Conservation (phyloP, 2,113 vertebrate species). For the Xiphorhynchus elegans region DNA sequence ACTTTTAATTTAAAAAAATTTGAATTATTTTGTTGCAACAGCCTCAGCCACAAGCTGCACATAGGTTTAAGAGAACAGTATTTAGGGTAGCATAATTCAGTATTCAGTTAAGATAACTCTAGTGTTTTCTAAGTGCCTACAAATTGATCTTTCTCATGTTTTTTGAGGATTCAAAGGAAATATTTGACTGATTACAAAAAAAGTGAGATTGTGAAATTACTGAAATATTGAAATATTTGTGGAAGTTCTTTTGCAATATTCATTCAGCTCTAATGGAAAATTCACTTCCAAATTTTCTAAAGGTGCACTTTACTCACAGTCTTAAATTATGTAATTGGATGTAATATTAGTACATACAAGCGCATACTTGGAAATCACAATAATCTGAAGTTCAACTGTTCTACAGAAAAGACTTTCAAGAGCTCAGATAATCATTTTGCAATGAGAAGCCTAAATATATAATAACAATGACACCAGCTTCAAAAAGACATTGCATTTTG, state of each 20-base stretch:
- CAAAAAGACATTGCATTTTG: background rate
- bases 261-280: background rate
- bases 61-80: background rate
- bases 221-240: background rate
- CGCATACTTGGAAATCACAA: background rate
- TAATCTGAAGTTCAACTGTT: background rate
- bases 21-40: background rate
- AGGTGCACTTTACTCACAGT: background rate
- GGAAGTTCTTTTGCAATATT: background rate
- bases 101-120: background rate
- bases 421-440: background rate
- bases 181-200: background rate
- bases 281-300: background rate
- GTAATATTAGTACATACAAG: background rate
- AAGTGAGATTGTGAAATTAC: background rate
- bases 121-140: background rate
- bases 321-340: background rate
- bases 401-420: background rate
- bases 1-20: background rate
- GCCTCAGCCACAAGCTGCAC: background rate
- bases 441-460: background rate
- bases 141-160: background rate
- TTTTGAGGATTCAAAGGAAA: background rate
- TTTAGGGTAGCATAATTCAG: background rate
- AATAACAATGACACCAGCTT: background rate